phyloP scores from a whole-genome alignment of 2,113 vertebrate genomes.

The Nettapus auritus region DNA sequence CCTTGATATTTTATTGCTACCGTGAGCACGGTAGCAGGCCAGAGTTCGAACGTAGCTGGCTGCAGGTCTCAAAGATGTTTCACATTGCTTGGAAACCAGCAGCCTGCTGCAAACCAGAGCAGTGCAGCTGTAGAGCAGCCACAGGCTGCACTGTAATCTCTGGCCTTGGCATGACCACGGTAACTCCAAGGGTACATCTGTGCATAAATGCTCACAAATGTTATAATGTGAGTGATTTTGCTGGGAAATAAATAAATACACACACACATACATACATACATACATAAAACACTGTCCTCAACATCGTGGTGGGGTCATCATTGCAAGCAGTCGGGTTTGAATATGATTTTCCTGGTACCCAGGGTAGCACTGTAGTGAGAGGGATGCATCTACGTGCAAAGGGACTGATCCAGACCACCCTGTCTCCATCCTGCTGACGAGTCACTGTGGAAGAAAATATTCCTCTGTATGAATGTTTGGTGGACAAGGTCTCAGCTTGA shows the following conservation, averaged over 20 bases:
- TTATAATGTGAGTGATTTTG: not conserved
- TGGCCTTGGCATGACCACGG: not conserved
- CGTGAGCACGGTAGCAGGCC: not conserved
- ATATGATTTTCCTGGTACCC: accelerated
- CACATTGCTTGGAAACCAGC: not conserved
- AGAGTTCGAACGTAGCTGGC: not conserved
- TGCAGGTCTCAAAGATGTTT: not conserved
- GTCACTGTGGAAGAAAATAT: not conserved
- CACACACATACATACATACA: no score
- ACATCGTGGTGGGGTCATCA: accelerated
- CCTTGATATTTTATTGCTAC: conserved; percentile 9
- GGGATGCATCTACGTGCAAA: not conserved
- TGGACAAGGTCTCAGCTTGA: not conserved
- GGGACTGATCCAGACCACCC: not conserved
- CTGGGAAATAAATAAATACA: no score
- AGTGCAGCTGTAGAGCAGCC: not conserved
- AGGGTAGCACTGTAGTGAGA: not conserved
- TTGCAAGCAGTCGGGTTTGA: not conserved
- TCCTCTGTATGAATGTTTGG: not conserved
- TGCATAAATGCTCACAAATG: not conserved
- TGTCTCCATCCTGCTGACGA: not conserved
- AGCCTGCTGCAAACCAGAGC: not conserved
- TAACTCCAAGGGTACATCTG: not conserved
- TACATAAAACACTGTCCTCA: not conserved
- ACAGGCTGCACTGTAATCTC: not conserved